Base-by-base conservation (phyloP, 2,888 invertebrate species). In the Lomographa bimaculata region DNA sequence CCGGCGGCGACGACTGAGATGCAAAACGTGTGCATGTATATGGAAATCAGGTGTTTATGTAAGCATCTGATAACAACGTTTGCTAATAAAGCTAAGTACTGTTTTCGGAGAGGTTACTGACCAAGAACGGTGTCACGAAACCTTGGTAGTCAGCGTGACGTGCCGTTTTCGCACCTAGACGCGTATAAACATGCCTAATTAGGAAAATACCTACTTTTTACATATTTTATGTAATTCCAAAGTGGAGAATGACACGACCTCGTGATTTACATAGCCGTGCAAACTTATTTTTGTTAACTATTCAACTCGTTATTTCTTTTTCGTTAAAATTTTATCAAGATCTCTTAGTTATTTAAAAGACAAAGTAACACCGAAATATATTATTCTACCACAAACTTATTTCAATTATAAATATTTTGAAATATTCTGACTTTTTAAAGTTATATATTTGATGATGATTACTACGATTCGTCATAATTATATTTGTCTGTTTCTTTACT, bases 121-220 rank as follows among this genome's bases (percentile, higher is more conserved):
- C 78, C 76, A 64, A 33, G 39, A 75, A 71, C 60, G 51, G 69
- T 77, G 71, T 62, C 70, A 64, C 58, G 50, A 71, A 71, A 69
- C 51, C 26, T 50, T n/a, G 53, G 62, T 36, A 64, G 71, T 79
- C 72, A 79, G 57, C 64, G 60, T 79, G 74, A 76, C 66, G 58
- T 45, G 50, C 42, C 49, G 47, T 58, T 68, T 62, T 58, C 53
- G 42, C 49, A 51, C 35, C 51, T 53, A 39, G 36, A 16, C 30
- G 36, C 18, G 18, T 19, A 30, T 11, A 17, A 10, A 23, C 28
- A 28, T n/a, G n/a, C 23, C 12, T 21, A 14, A 17, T 9, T 17
- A 6, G 4, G 17, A 26, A 4, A 19, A n/a, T 25, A 5, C n/a
- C 7, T 28, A 24, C 1, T 10, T 37, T 21, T 18, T 18, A 37